Percentiles rank a stretch among this genome's conserved stretches.
Conservation (phyloP, 92 coral and sea anemone species). For the Phenganax marumi region DNA sequence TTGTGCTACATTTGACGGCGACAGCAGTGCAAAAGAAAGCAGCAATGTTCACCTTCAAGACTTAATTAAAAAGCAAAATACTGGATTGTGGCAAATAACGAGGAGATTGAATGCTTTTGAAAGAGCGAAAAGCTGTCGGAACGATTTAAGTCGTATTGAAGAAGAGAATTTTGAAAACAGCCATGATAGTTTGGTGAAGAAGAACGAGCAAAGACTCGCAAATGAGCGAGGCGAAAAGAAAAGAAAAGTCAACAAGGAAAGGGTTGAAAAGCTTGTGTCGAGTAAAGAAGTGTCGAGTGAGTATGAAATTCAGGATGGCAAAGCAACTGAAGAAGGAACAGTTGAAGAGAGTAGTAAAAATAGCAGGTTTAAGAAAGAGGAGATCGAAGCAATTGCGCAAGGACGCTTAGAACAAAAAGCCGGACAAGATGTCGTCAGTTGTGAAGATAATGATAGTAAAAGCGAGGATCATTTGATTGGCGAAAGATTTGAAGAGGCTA, state of each 20-base stretch:
- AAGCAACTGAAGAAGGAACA: neutral
- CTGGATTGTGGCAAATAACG: conserved; percentile 73
- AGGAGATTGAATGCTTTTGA: conserved; percentile 71
- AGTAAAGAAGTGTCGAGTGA: neutral
- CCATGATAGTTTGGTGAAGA: neutral
- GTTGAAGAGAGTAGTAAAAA: neutral
- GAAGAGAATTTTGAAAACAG: neutral
- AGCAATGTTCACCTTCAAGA: neutral
- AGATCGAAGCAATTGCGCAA: no score
- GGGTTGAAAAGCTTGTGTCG: neutral
- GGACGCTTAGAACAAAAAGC: no score
- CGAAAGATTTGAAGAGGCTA: no score
- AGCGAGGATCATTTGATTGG: no score
- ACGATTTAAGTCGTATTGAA: conserved; percentile 8
- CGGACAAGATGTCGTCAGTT: no score
- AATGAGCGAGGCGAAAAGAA: neutral
- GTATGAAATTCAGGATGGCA: neutral
- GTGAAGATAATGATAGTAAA: no score
- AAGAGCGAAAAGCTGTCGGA: neutral
- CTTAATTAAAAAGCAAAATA: conserved; percentile 24
- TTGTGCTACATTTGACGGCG: neutral
- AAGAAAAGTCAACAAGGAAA: neutral
- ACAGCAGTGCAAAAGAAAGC: neutral
- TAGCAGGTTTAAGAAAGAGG: neutral
- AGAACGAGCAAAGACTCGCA: neutral